phyloP scores from a whole-genome alignment of 2,113 vertebrate genomes.

The Daboia siamensis region DNA sequence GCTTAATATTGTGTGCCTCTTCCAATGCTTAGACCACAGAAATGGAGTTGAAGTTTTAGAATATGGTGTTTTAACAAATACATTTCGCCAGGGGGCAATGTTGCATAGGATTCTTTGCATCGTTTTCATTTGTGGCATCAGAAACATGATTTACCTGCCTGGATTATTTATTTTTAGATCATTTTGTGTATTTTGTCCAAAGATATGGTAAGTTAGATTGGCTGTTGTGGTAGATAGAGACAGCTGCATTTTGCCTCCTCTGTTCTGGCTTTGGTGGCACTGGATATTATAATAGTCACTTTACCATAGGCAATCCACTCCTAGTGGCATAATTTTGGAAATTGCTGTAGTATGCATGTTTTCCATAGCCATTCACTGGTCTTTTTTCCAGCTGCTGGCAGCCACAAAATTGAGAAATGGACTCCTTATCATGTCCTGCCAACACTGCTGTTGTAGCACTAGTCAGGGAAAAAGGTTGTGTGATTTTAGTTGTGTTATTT shows the following conservation, averaged over 20 bases:
- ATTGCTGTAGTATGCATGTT: background rate
- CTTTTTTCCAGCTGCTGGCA: background rate
- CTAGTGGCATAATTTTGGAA: background rate
- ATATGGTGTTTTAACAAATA: conserved; percentile 40
- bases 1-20: background rate
- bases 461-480: background rate
- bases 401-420: background rate
- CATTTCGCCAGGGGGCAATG: conserved; percentile 75
- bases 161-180: conserved; percentile 32
- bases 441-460: background rate
- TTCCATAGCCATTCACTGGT: background rate
- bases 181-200: background rate
- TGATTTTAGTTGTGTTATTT: background rate
- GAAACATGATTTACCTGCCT: conserved; percentile 31
- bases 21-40: background rate
- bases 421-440: background rate
- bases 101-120: conserved; percentile 59
- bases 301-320: background rate
- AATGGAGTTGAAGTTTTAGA: background rate
- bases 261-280: background rate
- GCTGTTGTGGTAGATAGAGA: background rate
- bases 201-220: background rate
- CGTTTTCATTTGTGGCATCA: conserved; percentile 29
- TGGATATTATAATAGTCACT: background rate
- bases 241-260: background rate